These are phyloP conservation scores for Papilio polyxenes DNA, from an alignment of 1,140 invertebrate species.

Conservation along the genomic window DNA sequence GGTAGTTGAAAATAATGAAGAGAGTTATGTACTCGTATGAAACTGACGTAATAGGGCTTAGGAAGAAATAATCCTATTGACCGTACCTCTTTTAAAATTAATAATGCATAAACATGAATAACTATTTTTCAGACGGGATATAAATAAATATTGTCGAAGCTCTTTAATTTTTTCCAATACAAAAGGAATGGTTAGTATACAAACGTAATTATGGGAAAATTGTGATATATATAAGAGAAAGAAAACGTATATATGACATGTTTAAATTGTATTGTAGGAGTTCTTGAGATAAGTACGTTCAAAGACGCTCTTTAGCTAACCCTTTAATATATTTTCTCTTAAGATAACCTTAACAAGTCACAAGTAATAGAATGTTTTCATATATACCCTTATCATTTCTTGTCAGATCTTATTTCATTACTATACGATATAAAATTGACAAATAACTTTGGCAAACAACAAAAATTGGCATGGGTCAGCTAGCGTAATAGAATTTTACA, in stretches of 20 bases:
- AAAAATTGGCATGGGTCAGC: conserved; percentile 2
- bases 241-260: no score
- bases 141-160: neutral
- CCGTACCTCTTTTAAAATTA: neutral
- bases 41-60: conserved; percentile 3
- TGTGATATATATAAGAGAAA: no score
- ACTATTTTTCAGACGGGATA: neutral
- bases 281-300: no score
- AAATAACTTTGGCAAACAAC: neutral
- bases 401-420: neutral
- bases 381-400: neutral
- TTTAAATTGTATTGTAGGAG: no score
- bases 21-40: neutral
- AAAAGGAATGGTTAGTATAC: neutral
- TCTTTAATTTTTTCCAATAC: neutral
- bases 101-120: neutral
- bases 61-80: neutral
- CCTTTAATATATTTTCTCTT: no score
- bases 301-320: no score
- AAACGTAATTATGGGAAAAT: no score
- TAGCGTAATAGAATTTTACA: conserved; percentile 18
- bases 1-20: conserved; percentile 1
- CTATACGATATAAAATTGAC: neutral
- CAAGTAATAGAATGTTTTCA: neutral
- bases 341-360: no score